These are phyloP conservation scores for Macrosiphum euphorbiae DNA, from an alignment of 2,888 invertebrate species.

Conservation along the genomic window DNA sequence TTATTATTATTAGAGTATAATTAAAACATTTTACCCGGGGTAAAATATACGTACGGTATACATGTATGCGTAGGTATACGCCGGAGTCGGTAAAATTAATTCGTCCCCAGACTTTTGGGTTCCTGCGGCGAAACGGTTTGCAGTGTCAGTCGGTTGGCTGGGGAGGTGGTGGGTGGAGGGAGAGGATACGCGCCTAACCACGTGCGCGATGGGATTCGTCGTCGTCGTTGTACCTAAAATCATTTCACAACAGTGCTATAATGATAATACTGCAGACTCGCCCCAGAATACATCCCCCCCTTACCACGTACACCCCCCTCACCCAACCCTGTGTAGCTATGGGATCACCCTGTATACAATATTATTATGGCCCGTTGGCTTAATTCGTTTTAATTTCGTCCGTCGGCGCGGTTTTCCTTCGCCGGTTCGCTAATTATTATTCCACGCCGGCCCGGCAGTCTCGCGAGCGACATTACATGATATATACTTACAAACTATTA, in stretches of 20 bases:
- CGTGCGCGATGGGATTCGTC: not conserved
- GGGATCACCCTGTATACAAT: slow-evolving; percentile 13
- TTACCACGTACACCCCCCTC: not conserved
- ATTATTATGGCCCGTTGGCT: not conserved
- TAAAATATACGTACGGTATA: not conserved
- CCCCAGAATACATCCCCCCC: not conserved
- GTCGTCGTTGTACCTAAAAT: not conserved
- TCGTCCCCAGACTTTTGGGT: slow-evolving; percentile 14
- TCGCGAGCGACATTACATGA: not conserved
- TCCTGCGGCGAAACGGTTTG: not conserved
- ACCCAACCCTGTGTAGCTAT: not conserved
- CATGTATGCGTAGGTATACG: too few species aligned
- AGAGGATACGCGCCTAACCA: not conserved
- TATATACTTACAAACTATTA: not conserved
- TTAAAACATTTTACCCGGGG: not conserved
- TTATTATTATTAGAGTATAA: not conserved
- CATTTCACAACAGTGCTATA: not conserved
- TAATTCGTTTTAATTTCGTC: slow-evolving; percentile 49
- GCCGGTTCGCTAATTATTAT: slow-evolving; percentile 46
- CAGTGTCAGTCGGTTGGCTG: not conserved
- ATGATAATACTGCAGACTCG: not conserved
- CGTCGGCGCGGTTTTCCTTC: not conserved
- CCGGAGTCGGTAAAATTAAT: slow-evolving; percentile 29
- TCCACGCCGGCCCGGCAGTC: not conserved
- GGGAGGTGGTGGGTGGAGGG: not conserved